Evolutionary conservation across 2,888 invertebrate genomes (phyloP), one percentile per base, ranked within the genome.

Genomic region (Subacronicta megacephala): DNA sequence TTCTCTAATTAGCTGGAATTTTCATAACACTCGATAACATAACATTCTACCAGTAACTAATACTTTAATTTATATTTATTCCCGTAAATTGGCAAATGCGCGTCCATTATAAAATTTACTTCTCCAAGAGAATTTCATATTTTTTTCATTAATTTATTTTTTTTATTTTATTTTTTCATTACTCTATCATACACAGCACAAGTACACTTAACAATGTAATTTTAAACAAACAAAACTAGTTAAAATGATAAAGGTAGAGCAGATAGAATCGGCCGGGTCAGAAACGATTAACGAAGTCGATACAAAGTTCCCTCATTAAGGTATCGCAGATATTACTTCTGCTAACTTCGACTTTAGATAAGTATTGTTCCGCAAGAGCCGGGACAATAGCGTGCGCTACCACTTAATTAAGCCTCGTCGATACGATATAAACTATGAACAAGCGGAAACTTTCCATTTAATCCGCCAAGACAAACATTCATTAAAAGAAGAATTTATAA

Each of bases 291-390:
- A 89, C 88, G 76, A 93, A 93, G 90, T 90, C 89, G 91, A 92
- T 90, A 90, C 84, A 88, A 93, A 93, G 90, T 93, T 93, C 89
- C 84, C 92, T 93, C 93, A 92, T 93, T 93, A 93, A 92, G 92
- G 90, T 92, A 93, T 90, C 90, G 90, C 79, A 85, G 92, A 90
- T 93, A 93, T 93, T 90, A 91, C 90, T 92, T 93, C 84, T 89
- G 87, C 86, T 72, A 90, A 92, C 88, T 93, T 90, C 75, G 84
- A 80, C 88, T 87, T 81, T 81, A 89, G 91, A 92, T 91, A 92
- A 92, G 91, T 92, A 92, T 91, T 92, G 92, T 93, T 92, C 88
- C 84, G 76, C 87, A 87, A 92, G 88, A 89, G 80, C 81, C 87
- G 85, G 90, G 88, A 91, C 90, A 92, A 90, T 89, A 89, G 90